Percentiles rank a stretch among this genome's conserved stretches.
Conservation (phyloP, 2,888 invertebrate genomes). For the Alsophila aescularia region DNA sequence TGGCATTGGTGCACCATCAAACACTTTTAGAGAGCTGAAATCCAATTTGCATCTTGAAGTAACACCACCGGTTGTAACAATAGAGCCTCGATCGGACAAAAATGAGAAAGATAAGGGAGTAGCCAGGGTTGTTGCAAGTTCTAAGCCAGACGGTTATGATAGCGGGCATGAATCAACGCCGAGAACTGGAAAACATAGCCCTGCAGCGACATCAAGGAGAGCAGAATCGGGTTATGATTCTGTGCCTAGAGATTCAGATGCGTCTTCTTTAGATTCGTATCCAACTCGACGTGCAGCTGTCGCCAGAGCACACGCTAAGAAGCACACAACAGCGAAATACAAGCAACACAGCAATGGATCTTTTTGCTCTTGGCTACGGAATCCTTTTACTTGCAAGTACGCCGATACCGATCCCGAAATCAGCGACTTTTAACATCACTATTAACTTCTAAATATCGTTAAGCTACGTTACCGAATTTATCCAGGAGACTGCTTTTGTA, state of each 20-base stretch:
- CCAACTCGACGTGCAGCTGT: slow-evolving; percentile 79
- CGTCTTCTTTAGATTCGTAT: slow-evolving; percentile 92
- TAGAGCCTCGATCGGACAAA: slow-evolving; percentile 85
- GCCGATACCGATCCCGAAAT: slow-evolving; percentile 89
- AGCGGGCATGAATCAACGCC: slow-evolving; percentile 94
- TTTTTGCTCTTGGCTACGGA: slow-evolving; percentile 90
- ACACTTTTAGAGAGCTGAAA: slow-evolving; percentile 84
- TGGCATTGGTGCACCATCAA: slow-evolving; percentile 86
- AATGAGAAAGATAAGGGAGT: slow-evolving; percentile 86
- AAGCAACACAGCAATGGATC: slow-evolving; percentile 89
- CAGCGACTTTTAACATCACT: slow-evolving; percentile 83
- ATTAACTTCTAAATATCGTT: slow-evolving; percentile 63
- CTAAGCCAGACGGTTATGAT: slow-evolving; percentile 91
- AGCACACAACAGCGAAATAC: slow-evolving; percentile 85
- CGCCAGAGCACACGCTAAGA: slow-evolving; percentile 78
- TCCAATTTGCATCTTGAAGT: slow-evolving; percentile 78
- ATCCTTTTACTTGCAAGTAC: slow-evolving; percentile 91
- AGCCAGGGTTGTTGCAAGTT: slow-evolving; percentile 86
- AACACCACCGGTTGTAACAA: slow-evolving; percentile 83
- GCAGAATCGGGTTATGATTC: slow-evolving; percentile 97
- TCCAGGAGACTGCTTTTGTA: slow-evolving; percentile 85
- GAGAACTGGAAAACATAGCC: slow-evolving; percentile 91
- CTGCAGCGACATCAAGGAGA: slow-evolving; percentile 90
- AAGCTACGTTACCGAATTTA: slow-evolving; percentile 85
- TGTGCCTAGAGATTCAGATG: slow-evolving; percentile 94